Evolutionary conservation across 2,888 invertebrate genomes (phyloP), one percentile per base, ranked within the genome.

Genomic region (Creontiades dilutus): DNA sequence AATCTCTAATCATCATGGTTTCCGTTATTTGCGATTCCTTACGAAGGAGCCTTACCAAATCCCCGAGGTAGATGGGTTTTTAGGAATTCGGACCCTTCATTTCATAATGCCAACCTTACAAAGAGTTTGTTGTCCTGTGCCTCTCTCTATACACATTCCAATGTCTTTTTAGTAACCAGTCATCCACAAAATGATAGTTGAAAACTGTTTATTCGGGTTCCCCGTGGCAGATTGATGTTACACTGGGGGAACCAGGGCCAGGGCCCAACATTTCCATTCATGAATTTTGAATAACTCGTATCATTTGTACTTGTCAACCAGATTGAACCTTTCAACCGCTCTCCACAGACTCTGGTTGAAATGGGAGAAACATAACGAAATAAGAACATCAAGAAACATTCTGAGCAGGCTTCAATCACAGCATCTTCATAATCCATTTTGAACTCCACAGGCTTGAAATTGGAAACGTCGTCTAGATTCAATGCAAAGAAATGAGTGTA

Each of bases 261-360:
- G 52, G 47, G 82, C 82, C 47, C 48, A 82, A 52, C 82, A 82
- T 52, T 82, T 82, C 82, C 82, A 82, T 13, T 47, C 48, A 48
- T 82, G 47, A 82, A 27, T 47, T 23, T 48, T 82, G 82, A 82
- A 82, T 19, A 48, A 23, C 23, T 82, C 82, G 13, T 82, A 48
- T 82, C n/a, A 28, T 82, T 82, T 82, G 82, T 82, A 82, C 52
- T 82, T 82, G n/a, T 47, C 82, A 82, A 48, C 47, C 82, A 48
- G 52, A 82, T 46, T 82, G n/a, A 82, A 52, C 82, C 82, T 82
- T 82, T 82, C 9, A 48, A 82, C 82, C 19, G 82, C 82, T 48
- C 82, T 82, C 82, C 82, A 82, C 61, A 61, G n/a, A 19, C 61
- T n/a, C 61, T 52, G 52, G 52, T 52, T 52, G 52, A 52, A 52